Evolutionary conservation across 1,140 invertebrate genomes (phyloP), one percentile per base, ranked within the genome.

Genomic region (Drosophila paulistorum): DNA sequence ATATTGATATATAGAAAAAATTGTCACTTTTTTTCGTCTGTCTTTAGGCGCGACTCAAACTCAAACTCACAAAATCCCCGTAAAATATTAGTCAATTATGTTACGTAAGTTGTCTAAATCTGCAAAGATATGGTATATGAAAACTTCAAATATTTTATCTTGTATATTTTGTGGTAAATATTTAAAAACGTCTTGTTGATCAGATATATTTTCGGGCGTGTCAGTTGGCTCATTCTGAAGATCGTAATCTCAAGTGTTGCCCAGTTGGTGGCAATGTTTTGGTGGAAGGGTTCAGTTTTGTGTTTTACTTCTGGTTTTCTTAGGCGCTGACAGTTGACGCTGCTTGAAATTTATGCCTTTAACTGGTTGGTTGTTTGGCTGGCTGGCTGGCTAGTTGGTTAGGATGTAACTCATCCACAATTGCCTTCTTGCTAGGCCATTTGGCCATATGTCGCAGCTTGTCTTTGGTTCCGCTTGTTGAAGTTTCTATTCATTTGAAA

Each of bases 191-290:
- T 37, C 35, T 37, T 37, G 35, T 11, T 11, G 35, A 37, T 37
- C 7, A 3, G 14, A 4, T 2, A 26, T 26, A 26, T 26, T 26
- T 4, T 4, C 23, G 23, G 78, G 48, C 65, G 71, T 85, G 82
- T 76, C 81, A 86, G 81, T 85, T 85, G 81, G 68, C 54, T 42
- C 20, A 61, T 68, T 41, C 17, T 35, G 14, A n/a, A 60, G 82
- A 86, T 86, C 67, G 13, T 83, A 79, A 86, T 86, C 82, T 86
- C 58, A 86, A 86, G 82, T 85, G 82, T 39, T 58, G 54, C 60
- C 73, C 61, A 61, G 59, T 78, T 76, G 61, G 60, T 20, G 45
- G 45, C 37, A 11, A 13, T 39, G 5, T 13, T 45, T n/a, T 23
- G 9, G 42, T 13, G 62, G 54, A 79, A 79, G 80, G 72, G 80